These are phyloP conservation scores for Lobophora halterata DNA, from an alignment of 2,888 invertebrate species.

Conservation along the genomic window DNA sequence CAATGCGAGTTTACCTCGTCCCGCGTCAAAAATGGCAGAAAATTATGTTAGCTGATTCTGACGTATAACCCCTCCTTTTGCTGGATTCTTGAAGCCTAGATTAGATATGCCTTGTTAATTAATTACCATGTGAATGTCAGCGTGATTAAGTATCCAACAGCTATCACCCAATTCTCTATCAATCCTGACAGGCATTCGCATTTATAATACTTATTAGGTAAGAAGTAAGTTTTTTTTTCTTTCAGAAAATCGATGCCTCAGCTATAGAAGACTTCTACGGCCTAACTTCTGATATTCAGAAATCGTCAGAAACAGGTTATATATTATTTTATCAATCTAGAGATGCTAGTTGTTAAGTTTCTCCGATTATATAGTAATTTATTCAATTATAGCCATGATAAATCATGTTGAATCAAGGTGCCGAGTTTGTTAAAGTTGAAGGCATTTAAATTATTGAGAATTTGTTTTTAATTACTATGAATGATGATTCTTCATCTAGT, in stretches of 20 bases:
- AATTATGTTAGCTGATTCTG: no score
- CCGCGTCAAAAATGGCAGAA: no score
- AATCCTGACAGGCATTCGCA: no score
- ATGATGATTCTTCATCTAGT: constrained; percentile 49
- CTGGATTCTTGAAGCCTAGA: no score
- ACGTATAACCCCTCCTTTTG: no score
- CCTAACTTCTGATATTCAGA: constrained; percentile 98
- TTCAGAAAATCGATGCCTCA: constrained; percentile 98
- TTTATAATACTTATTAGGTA: no score
- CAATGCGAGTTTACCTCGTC: no score
- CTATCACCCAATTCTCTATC: no score
- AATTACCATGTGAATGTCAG: no score
- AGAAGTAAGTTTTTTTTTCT: constrained; percentile 42
- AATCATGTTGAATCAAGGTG: constrained; percentile 65
- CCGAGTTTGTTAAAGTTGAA: constrained; percentile 75
- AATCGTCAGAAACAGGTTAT: constrained; percentile 99
- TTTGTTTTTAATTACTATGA: constrained; percentile 41
- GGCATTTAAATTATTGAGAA: constrained; percentile 70
- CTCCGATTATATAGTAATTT: constrained; percentile 67
- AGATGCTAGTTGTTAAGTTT: constrained; percentile 84
- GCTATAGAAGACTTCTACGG: constrained; percentile 99
- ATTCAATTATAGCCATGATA: constrained; percentile 67
- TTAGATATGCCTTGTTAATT: no score
- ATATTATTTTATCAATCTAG: constrained; percentile 99
- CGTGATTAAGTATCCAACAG: no score